Percentiles rank a stretch among this genome's conserved stretches.
These are phyloP conservation scores for Propsilocerus akamusi DNA, from an alignment of 1,140 invertebrate species.

Conservation along the genomic window DNA sequence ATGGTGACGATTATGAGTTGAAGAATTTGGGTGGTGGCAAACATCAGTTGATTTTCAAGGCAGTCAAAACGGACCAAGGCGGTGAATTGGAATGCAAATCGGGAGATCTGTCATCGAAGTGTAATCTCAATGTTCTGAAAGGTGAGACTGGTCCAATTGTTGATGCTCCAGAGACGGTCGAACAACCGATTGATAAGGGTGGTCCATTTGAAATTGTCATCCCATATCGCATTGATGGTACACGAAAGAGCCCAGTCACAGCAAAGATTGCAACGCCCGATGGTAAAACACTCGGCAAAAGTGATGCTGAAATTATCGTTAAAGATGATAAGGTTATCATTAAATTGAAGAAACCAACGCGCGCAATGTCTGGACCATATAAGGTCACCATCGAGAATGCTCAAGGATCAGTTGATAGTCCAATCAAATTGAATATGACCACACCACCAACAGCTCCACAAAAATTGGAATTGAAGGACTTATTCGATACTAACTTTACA, in stretches of 20 bases:
- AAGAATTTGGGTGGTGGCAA: conserved; percentile 83
- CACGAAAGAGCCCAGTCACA: conserved; percentile 65
- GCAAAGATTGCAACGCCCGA: conserved; percentile 68
- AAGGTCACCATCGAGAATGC: conserved; percentile 71
- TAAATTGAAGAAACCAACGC: conserved; percentile 74
- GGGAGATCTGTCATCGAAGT: conserved; percentile 55
- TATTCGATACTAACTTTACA: conserved; percentile 82
- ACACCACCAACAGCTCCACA: conserved; percentile 73
- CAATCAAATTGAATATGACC: conserved; percentile 75
- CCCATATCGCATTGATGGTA: conserved; percentile 53
- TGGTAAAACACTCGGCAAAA: conserved; percentile 65
- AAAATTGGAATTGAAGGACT: conserved; percentile 77
- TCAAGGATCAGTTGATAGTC: conserved; percentile 71
- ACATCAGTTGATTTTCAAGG: conserved; percentile 77
- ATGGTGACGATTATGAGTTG: conserved; percentile 63
- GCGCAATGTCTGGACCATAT: conserved; percentile 64
- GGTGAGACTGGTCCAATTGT: conserved; percentile 67
- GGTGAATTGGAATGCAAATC: conserved; percentile 76
- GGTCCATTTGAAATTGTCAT: not conserved
- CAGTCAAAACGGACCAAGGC: conserved; percentile 56
- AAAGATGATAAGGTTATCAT: conserved; percentile 77
- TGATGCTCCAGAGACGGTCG: conserved; percentile 60
- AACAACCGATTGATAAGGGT: conserved; percentile 42
- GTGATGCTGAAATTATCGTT: conserved; percentile 76
- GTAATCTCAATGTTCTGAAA: conserved; percentile 66